Conservation (phyloP, 2,113 vertebrate genomes). For the Indicator maculatus region DNA sequence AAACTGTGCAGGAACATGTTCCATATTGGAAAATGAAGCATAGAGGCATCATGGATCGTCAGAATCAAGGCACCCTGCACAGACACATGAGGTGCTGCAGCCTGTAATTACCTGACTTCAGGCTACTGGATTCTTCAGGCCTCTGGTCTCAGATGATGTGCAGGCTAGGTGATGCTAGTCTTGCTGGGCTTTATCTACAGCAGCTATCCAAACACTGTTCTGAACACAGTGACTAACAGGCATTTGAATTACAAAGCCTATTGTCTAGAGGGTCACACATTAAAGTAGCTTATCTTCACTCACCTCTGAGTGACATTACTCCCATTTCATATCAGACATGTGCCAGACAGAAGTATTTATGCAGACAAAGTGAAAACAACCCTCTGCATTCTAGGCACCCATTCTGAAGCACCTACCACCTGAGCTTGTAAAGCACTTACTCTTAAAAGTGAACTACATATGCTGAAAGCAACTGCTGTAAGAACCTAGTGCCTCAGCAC, state of each 20-base stretch:
- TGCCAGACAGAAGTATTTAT: slow-evolving; percentile 43
- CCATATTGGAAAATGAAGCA: neutral
- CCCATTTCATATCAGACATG: slow-evolving; percentile 32
- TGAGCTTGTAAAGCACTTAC: neutral
- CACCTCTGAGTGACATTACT: neutral
- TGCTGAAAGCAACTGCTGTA: neutral
- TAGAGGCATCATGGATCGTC: neutral
- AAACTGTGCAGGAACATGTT: neutral
- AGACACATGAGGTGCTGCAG: neutral
- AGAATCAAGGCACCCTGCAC: neutral
- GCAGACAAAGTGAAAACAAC: neutral
- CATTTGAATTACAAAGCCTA: neutral
- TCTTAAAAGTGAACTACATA: neutral
- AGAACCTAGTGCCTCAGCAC: neutral
- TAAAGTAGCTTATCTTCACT: slow-evolving; percentile 35
- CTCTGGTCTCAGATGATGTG: neutral
- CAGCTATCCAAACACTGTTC: neutral
- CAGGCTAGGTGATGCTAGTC: neutral
- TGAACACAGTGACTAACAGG: neutral
- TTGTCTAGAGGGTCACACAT: slow-evolving; percentile 34
- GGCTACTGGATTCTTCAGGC: slow-evolving; percentile 13
- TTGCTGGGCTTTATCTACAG: neutral
- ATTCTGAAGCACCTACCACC: neutral
- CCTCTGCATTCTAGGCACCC: neutral
- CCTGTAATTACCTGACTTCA: neutral